Percentiles rank a stretch among this genome's conserved stretches.
Conservation (phyloP, 2,113 vertebrate genomes). For the Oplegnathus fasciatus region DNA sequence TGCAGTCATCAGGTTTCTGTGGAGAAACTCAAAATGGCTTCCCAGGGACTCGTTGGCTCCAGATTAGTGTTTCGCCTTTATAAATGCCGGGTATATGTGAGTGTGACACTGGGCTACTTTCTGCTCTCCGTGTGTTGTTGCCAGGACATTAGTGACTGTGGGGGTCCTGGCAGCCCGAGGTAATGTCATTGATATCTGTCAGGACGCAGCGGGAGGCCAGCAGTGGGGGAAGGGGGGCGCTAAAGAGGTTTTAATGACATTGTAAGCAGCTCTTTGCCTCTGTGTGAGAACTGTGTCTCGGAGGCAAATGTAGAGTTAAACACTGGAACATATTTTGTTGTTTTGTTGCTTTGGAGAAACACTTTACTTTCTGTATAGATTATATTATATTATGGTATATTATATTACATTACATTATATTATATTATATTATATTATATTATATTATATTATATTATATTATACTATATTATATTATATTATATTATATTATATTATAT, state of each 20-base stretch:
- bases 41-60: background rate
- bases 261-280: conserved; percentile 57
- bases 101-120: background rate
- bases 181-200: conserved; percentile 76
- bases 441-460: too few relatives aligned
- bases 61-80: conserved; percentile 28
- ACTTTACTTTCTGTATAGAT: background rate
- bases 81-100: background rate
- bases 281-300: conserved; percentile 22
- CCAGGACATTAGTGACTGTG: conserved; percentile 27
- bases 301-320: conserved; percentile 37
- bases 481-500: too few relatives aligned
- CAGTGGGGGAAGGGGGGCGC: conserved; percentile 12
- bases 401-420: background rate
- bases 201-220: conserved; percentile 53
- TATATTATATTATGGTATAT: background rate
- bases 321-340: conserved; percentile 26
- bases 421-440: too few relatives aligned
- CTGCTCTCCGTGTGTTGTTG: conserved; percentile 16
- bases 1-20: background rate
- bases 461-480: background rate
- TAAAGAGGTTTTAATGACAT: conserved; percentile 84
- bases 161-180: conserved; percentile 64
- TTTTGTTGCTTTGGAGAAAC: conserved; percentile 21
- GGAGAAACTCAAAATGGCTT: conserved; percentile 2